A percentile compares a stretch with the other conserved stretches of the same genome.
Evolutionary conservation across 2,113 vertebrate species (phyloP).

Genomic region (Siniperca knerii): DNA sequence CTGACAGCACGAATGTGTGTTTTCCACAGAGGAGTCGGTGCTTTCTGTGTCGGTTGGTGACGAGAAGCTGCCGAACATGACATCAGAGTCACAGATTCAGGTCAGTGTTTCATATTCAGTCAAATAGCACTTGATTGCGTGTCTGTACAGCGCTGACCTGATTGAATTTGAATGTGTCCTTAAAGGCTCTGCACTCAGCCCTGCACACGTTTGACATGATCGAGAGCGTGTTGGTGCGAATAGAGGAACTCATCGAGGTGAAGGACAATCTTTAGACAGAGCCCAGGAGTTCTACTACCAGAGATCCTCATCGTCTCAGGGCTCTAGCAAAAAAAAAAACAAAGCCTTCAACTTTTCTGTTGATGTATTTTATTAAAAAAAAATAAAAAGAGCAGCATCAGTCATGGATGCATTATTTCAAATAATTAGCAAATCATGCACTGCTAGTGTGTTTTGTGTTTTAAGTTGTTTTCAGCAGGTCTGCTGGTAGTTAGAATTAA

Average conservation of each 20-base stretch:
- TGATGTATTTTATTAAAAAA: background rate
- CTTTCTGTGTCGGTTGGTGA: conserved; percentile 84
- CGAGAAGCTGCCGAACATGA: conserved; percentile 90
- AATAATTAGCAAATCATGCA: background rate
- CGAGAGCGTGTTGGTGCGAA: conserved; percentile 94
- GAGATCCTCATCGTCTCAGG: conserved; percentile 10
- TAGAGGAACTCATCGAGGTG: conserved; percentile 93
- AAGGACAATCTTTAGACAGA: conserved; percentile 74
- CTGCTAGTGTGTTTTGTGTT: background rate
- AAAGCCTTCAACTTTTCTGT: background rate
- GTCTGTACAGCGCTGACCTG: background rate
- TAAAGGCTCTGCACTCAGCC: conserved; percentile 93
- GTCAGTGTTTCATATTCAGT: conserved; percentile 72
- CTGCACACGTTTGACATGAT: conserved; percentile 98
- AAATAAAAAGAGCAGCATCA: background rate
- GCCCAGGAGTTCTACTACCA: background rate
- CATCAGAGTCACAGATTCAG: conserved; percentile 92
- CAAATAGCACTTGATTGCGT: background rate
- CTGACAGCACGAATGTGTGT: background rate
- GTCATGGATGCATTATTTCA: background rate
- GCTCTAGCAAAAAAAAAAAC: background rate
- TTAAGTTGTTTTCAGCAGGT: conserved; percentile 26
- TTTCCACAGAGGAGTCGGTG: conserved; percentile 53
- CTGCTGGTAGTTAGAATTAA: background rate
- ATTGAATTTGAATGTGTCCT: background rate